Evolutionary conservation across 64 coral and sea anemone species (phyloP), one percentile per base, ranked within the genome.

Genomic region (Stichodactyla helianthus): DNA sequence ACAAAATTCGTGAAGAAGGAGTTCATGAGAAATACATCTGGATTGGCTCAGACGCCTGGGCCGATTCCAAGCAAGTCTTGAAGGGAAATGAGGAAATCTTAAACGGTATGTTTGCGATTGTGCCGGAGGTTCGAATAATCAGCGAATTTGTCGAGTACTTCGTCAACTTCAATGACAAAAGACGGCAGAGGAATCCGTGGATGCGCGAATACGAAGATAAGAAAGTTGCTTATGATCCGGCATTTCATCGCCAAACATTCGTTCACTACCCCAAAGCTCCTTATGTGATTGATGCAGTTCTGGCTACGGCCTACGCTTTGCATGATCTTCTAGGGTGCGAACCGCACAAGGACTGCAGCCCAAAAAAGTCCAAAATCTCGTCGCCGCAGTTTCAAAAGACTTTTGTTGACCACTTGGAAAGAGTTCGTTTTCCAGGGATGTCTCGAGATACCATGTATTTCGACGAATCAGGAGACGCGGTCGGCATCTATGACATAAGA

Each of bases 11-110:
- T 2, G 63, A 89, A n/a, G 80, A 83, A 82, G 64, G 52, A 14
- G 86, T 92, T 83, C 52, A 51, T 51, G 83, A 89, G 61, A 86
- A 88, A 52, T 95, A 95, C 19, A 78, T 92, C 11, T 95, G 91
- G 51, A 87, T 95, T 31, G 93, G 90, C 2, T 95, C 93, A 18
- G 93, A 95, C 23, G 89, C 93, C 15, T 95, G 93, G 93, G 90
- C 90, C 0, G 93, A 92, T 31, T 92, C 90, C 0, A 86, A 89
- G 23, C 87, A 92, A 44, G 85, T 95, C 11, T 64, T 92, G 17
- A 95, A 95, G 79, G 78, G 77, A 13, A 91, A 91, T 83, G 79
- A 95, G 50, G 77, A 89, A 31, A 89, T 92, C 20, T 35, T 95
- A 31, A 51, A 83, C 27, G 84, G 93, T 14, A 92, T 95, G 90